phyloP scores from a whole-genome alignment of 1,140 invertebrate species.

The Temnothorax nylanderi region DNA sequence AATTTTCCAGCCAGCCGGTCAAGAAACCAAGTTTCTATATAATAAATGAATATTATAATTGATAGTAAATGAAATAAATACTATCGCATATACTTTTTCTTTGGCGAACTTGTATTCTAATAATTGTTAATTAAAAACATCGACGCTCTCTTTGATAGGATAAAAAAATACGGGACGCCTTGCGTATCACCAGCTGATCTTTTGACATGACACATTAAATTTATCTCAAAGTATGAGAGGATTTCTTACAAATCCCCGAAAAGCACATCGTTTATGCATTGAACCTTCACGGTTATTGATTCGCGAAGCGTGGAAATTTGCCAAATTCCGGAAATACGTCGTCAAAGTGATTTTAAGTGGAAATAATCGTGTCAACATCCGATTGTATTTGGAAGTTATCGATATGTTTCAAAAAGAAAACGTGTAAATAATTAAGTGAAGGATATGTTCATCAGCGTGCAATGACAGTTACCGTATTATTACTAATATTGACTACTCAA shows the following conservation, averaged over 20 bases:
- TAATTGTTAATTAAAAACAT: background rate
- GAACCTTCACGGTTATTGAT: slow-evolving; percentile 24
- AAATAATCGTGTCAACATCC: background rate
- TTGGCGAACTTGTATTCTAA: background rate
- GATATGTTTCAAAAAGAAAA: background rate
- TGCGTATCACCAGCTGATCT: background rate
- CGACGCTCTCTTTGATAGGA: background rate
- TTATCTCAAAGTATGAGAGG: background rate
- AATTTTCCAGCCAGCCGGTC: slow-evolving; percentile 38
- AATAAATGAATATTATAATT: background rate
- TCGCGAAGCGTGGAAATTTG: background rate
- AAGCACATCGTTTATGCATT: background rate
- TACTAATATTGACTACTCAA: background rate
- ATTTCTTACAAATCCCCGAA: background rate
- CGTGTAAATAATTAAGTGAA: background rate
- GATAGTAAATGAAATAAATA: background rate
- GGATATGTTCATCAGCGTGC: background rate
- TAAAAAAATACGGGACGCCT: background rate
- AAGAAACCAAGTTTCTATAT: slow-evolving; percentile 3
- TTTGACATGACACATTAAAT: background rate
- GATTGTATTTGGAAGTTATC: background rate
- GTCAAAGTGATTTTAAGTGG: background rate
- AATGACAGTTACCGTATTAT: background rate
- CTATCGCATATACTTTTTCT: background rate
- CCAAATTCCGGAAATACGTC: background rate